These are phyloP conservation scores for Manis crassicaudata DNA, from an alignment of 2,797 vertebrate species.

Conservation along the genomic window DNA sequence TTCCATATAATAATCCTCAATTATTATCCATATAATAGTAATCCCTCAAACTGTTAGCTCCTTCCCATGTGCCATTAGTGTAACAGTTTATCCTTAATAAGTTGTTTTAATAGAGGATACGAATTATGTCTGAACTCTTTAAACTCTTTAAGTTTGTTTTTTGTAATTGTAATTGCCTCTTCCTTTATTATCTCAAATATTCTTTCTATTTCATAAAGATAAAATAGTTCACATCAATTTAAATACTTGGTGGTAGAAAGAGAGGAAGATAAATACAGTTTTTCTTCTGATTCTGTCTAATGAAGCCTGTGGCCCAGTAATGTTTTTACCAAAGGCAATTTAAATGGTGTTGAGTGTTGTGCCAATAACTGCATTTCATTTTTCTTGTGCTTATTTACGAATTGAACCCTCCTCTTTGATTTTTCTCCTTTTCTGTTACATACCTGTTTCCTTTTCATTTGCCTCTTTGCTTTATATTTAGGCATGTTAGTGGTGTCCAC, in stretches of 20 bases:
- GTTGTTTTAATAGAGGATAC: background rate
- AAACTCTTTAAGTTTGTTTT: constrained; percentile 4
- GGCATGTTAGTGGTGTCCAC: background rate
- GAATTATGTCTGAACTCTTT: constrained; percentile 8
- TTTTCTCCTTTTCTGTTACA: constrained; percentile 15
- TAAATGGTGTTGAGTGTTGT: constrained; percentile 17
- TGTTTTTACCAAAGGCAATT: constrained; percentile 7
- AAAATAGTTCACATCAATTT: constrained; percentile 19
- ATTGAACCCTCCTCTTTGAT: background rate
- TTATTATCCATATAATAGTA: background rate
- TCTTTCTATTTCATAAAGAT: constrained; percentile 32
- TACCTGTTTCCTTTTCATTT: background rate
- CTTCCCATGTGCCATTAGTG: background rate
- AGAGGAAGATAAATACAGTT: constrained; percentile 43
- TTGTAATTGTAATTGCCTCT: background rate
- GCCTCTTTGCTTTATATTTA: constrained; percentile 29
- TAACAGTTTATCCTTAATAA: constrained; percentile 40
- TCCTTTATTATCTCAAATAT: background rate
- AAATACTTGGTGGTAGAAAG: background rate
- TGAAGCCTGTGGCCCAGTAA: background rate
- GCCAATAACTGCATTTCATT: background rate
- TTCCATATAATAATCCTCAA: background rate
- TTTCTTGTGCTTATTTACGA: constrained; percentile 29
- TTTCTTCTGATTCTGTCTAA: background rate
- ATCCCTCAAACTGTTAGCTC: background rate